Evolutionary conservation across 2,888 invertebrate species (phyloP).

Genomic region (Dione juno): DNA sequence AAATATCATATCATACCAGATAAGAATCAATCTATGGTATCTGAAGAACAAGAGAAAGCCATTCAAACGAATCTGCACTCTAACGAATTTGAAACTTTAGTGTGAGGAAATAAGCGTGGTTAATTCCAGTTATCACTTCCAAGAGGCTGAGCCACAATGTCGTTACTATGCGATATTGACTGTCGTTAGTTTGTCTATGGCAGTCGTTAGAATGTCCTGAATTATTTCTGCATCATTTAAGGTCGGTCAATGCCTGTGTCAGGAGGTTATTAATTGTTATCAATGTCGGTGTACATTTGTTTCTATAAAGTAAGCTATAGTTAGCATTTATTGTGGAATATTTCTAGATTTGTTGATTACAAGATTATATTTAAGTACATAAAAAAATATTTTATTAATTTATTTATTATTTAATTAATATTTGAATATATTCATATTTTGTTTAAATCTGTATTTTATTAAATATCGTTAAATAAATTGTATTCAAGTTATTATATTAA

Average conservation of each 20-base stretch:
- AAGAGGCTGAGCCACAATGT: conserved; percentile 61
- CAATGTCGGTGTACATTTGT: background rate
- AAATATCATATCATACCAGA: background rate
- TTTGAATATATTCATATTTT: too few species aligned
- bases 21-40: background rate
- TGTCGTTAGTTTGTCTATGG: conserved; percentile 72
- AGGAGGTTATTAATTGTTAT: conserved; percentile 42
- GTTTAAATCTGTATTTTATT: background rate
- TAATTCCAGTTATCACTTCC: conserved; percentile 69
- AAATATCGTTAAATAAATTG: background rate
- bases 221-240: conserved; percentile 73
- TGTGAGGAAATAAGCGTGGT: conserved; percentile 41
- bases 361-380: too few species aligned
- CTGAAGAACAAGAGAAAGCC: background rate
- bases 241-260: conserved; percentile 19
- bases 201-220: conserved; percentile 62
- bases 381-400: too few species aligned
- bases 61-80: conserved; percentile 39
- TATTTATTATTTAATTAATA: too few species aligned
- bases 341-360: too few species aligned
- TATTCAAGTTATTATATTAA: background rate
- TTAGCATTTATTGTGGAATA: too few species aligned
- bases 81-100: conserved; percentile 44
- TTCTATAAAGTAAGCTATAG: background rate
- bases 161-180: conserved; percentile 67